phyloP scores from a whole-genome alignment of 2,797 vertebrate genomes.

The Sylvilagus floridanus region DNA sequence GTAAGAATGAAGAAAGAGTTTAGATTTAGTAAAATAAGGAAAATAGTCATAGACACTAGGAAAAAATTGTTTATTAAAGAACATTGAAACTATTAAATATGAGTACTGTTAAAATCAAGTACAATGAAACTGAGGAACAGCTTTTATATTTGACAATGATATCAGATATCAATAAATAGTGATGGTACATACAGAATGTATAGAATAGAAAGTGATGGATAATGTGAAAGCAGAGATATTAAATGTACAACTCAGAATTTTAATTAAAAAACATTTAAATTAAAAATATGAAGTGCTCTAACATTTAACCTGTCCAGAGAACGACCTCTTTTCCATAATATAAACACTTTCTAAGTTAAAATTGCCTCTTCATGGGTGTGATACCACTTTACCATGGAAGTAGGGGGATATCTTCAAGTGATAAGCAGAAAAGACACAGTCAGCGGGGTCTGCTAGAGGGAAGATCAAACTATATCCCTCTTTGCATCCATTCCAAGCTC shows the following conservation, averaged over 20 bases:
- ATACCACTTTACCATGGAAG: no score
- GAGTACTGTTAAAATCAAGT: background rate
- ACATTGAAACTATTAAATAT: conserved; percentile 19
- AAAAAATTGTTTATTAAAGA: background rate
- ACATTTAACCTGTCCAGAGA: background rate
- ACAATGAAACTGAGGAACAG: background rate
- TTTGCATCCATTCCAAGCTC: background rate
- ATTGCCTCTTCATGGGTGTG: background rate
- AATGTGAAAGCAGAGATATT: background rate
- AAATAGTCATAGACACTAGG: background rate
- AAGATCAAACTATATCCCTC: background rate
- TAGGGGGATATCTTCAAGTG: background rate
- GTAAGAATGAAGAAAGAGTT: background rate
- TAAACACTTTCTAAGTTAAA: background rate
- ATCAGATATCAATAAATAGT: background rate
- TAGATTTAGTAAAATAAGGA: background rate
- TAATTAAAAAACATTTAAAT: background rate
- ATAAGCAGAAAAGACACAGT: background rate
- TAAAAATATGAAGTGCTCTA: background rate
- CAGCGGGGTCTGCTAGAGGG: background rate
- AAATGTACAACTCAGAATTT: background rate
- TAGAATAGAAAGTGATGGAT: background rate
- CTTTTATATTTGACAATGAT: background rate
- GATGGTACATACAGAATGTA: background rate
- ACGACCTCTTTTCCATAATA: background rate